Percentiles rank a stretch among this genome's conserved stretches.
phyloP scores from a whole-genome alignment of 1,140 invertebrate species.

The Ostrea edulis region DNA sequence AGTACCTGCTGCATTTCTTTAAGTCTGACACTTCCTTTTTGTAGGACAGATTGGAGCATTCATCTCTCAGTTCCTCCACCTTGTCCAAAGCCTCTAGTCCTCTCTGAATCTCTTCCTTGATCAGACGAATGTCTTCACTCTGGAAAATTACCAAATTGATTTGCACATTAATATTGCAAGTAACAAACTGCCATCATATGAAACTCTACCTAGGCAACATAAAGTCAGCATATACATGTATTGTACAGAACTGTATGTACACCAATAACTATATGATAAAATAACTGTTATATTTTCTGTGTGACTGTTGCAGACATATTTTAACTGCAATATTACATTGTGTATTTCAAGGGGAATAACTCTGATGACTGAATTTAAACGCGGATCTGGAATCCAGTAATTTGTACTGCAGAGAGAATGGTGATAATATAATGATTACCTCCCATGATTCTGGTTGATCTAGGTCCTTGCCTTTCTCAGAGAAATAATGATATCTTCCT shows the following conservation, averaged over 20 bases:
- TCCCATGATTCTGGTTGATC: constrained; percentile 76
- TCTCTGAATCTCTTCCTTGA: constrained; percentile 74
- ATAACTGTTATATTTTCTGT: too few relatives aligned
- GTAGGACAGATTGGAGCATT: constrained; percentile 75
- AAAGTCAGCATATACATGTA: too few relatives aligned
- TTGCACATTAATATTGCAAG: neutral
- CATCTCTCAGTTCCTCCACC: constrained; percentile 75
- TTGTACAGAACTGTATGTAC: too few relatives aligned
- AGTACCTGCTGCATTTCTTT: constrained; percentile 67
- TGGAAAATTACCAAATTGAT: constrained; percentile 49
- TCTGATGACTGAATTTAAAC: neutral
- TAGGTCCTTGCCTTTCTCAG: constrained; percentile 69
- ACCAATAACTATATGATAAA: too few relatives aligned
- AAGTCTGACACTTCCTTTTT: constrained; percentile 69
- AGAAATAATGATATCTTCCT: constrained; percentile 79
- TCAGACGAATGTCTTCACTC: constrained; percentile 78
- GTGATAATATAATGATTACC: constrained; percentile 59
- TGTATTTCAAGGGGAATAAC: neutral
- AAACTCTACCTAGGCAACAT: too few relatives aligned
- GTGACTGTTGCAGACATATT: too few relatives aligned
- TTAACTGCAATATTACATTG: too few relatives aligned
- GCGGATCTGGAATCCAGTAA: too few relatives aligned
- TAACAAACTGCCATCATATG: too few relatives aligned
- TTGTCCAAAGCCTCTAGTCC: constrained; percentile 74
- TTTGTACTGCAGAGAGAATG: neutral